Evolutionary conservation across 1,140 invertebrate genomes (phyloP), one percentile per base, ranked within the genome.

Genomic region (Ganaspis sp.): DNA sequence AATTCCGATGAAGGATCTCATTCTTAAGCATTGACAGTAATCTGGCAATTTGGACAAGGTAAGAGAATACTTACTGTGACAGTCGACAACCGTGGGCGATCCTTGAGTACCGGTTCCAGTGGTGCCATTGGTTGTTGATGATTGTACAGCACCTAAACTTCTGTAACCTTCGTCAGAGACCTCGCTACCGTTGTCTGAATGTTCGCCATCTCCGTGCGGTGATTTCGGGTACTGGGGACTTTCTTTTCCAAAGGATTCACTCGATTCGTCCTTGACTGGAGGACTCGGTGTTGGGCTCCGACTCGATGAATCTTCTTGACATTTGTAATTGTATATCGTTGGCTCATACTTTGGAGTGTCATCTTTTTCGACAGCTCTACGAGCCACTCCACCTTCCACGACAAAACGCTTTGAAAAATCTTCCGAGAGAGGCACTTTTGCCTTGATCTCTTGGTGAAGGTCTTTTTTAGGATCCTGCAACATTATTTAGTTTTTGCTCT

Each of bases 121-220:
- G 89, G 91, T 73, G 82, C 90, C 23, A 71, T 80, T 85, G 54
- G 81, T 76, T 9, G 81, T 83, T 49, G 92, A 87, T 21, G 92
- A 91, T 75, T 94, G 94, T 34, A 95, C 93, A 26, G 95, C 92
- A 8, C 95, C 95, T 79, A 96, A 88, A 84, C 95, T 96, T 84
- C 96, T 93, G 85, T 97, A 97, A 4, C 96, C 96, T 86, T 97
- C 96, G 89, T 97, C 96, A 53, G 96, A 96, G 19, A 97, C 95
- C 87, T 97, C 96, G 74, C 96, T 96, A 3, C 96, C 95, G 81
- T 96, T 96, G 87, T 97, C 96, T 75, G 95, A 96, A 75, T 95
- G 94, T 69, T 94, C 89, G 9, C 86, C 89, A 17, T 90, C 87
- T 26, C 87, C 89, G 40, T 90, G 86, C 1, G 85, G 86, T 0